A percentile compares a stretch with the other conserved stretches of the same genome.
Evolutionary conservation across 2,113 vertebrate genomes (phyloP).

Genomic region (Entelurus aequoreus): DNA sequence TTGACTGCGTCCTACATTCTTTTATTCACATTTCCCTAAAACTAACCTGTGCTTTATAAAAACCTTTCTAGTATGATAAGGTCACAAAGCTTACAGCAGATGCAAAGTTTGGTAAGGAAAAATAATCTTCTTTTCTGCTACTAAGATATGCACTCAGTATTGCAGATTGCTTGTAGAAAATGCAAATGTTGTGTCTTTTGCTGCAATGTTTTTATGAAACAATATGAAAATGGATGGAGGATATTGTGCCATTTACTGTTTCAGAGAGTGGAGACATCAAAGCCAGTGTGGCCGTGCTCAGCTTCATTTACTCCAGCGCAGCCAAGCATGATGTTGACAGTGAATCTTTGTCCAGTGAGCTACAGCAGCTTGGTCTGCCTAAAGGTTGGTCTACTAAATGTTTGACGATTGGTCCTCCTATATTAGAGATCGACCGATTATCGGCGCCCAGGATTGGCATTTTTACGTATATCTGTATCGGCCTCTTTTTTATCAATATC

Average conservation of each 20-base stretch:
- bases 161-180: not conserved
- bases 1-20: too few species aligned
- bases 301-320: slow-evolving; percentile 88
- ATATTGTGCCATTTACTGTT: slow-evolving; percentile 1
- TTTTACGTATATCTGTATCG: too few species aligned
- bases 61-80: slow-evolving; percentile 82
- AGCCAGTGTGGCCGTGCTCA: slow-evolving; percentile 85
- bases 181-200: not conserved
- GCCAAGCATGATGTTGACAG: slow-evolving; percentile 90
- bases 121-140: not conserved
- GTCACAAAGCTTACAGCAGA: slow-evolving; percentile 87
- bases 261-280: slow-evolving; percentile 89
- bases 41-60: slow-evolving; percentile 3
- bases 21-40: not conserved
- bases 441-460: too few species aligned
- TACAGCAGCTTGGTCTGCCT: slow-evolving; percentile 94
- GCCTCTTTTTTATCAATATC: too few species aligned
- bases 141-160: not conserved
- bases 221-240: not conserved
- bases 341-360: slow-evolving; percentile 87
- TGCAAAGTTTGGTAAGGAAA: slow-evolving; percentile 86
- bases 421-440: too few species aligned
- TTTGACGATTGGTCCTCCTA: too few species aligned
- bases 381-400: slow-evolving; percentile 73
- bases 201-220: not conserved